A percentile compares a stretch with the other conserved stretches of the same genome.
Evolutionary conservation across 1,140 invertebrate species (phyloP).

Genomic region (Pygmarrhopalites habei): DNA sequence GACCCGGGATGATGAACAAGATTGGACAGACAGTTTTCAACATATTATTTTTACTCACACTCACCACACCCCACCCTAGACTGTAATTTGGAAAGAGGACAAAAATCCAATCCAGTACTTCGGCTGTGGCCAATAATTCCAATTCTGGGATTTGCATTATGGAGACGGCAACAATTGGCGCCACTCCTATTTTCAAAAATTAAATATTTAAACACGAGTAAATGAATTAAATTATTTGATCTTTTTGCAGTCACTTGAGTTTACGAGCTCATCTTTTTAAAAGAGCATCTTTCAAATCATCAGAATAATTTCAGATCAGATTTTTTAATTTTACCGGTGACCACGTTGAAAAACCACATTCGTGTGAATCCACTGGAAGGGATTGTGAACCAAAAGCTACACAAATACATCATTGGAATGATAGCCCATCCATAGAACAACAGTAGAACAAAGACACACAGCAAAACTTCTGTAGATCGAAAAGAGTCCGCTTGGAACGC

Average conservation of each 20-base stretch:
- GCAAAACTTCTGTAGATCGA: slow-evolving; percentile 17
- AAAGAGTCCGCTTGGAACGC: slow-evolving; percentile 47
- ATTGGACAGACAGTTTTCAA: not conserved
- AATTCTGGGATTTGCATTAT: slow-evolving; percentile 53
- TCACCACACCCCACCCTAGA: slow-evolving; percentile 48
- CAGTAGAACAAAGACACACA: slow-evolving; percentile 20
- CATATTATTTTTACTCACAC: not conserved
- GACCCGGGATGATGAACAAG: not conserved
- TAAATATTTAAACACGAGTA: no score
- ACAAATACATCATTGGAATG: slow-evolving; percentile 32
- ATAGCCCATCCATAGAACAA: slow-evolving; percentile 25
- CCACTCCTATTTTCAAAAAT: slow-evolving; percentile 57
- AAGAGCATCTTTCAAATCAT: no score
- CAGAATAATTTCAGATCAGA: no score
- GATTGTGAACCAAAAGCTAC: slow-evolving; percentile 25
- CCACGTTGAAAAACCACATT: slow-evolving; percentile 59
- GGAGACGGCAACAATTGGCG: slow-evolving; percentile 59
- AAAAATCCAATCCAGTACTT: slow-evolving; percentile 57
- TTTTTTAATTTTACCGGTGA: no score
- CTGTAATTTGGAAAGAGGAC: slow-evolving; percentile 62
- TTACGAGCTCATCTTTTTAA: no score
- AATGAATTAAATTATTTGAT: no score
- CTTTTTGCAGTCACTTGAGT: no score
- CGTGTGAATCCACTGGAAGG: slow-evolving; percentile 58
- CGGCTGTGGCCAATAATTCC: slow-evolving; percentile 52